Evolutionary conservation across 1,140 invertebrate species (phyloP).

Genomic region (Cotesia glomerata): DNA sequence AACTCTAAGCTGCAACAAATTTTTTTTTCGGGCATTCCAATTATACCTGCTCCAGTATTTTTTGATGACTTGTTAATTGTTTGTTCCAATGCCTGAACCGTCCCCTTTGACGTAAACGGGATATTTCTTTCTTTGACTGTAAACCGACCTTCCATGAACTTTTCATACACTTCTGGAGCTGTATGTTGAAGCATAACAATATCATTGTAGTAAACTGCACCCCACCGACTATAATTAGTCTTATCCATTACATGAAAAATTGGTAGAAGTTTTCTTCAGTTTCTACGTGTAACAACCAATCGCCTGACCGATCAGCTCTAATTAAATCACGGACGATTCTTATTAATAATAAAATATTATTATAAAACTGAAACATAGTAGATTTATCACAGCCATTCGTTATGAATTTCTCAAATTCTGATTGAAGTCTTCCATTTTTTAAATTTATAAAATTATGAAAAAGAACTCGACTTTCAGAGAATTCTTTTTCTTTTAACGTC

Average conservation of each 20-base stretch:
- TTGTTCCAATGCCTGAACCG: slow-evolving; percentile 19
- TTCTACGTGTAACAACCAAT: no score
- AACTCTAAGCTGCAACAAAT: slow-evolving; percentile 11
- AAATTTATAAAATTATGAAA: neutral
- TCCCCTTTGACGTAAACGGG: slow-evolving; percentile 13
- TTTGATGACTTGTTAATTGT: slow-evolving; percentile 12
- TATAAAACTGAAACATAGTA: neutral
- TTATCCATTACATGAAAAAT: no score
- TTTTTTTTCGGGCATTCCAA: slow-evolving; percentile 8
- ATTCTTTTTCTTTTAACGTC: neutral
- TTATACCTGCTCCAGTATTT: slow-evolving; percentile 5
- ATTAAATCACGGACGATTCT: neutral
- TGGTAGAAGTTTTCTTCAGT: no score
- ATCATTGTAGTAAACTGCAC: slow-evolving; percentile 15
- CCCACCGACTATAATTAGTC: no score
- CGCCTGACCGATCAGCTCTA: no score
- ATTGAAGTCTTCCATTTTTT: neutral
- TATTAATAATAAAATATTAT: neutral
- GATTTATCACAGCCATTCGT: neutral
- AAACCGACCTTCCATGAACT: slow-evolving; percentile 8
- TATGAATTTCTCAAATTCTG: neutral
- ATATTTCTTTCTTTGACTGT: slow-evolving; percentile 4
- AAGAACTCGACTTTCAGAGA: neutral
- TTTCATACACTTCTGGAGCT: slow-evolving; percentile 11
- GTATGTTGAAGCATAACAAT: slow-evolving; percentile 6